Base-by-base conservation (phyloP, 2,888 invertebrate genomes). In the Sceliomorpha sp. region DNA sequence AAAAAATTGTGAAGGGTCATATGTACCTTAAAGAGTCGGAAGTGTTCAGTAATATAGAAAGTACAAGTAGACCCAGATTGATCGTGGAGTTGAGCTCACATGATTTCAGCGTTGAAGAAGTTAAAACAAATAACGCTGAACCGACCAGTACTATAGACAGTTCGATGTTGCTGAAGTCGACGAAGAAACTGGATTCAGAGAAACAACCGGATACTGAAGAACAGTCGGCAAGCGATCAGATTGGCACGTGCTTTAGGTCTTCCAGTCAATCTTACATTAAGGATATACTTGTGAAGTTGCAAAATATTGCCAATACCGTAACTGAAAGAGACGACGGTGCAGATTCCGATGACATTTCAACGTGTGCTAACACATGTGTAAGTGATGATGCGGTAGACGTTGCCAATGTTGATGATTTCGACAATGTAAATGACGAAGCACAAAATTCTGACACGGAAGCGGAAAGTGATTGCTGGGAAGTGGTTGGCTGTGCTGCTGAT, bases 301-400 rank as follows among this genome's bases (percentile, higher is more conserved):
- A 39, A 27, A 36, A n/a, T 3, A 8, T 45, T 10, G 15, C 13
- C 5, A 31, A 17, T 26, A 0, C 12, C 20, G 20, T 48, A 29
- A 53, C 14, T 13, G 37, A 6, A 20, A 42, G 2, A 5, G 40
- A 42, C 9, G 59, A 64, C 5, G 59, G 39, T 7, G 47, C 73
- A 13, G 76, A 76, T 39, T 73, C 73, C 1, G 73, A 74, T 45
- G 70, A 76, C 56, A 59, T 67, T 0, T 55, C 56, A 4, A 7
- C 6, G 4, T 39, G 39, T n/a, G 9, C 9, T 1, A 20, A 20
- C 20, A 14, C 37, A 1, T 14, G 13, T 2, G 15, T 37, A 1
- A 20, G 24, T 8, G 6, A 9, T 7, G 14, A n/a, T 5, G 20
- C 20, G 2, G 5, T 5, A 9, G 17, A 36, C 45, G 17, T 42